A percentile compares a stretch with the other conserved stretches of the same genome.
Evolutionary conservation across 2,113 vertebrate species (phyloP).

Genomic region (Brienomyrus longianalis): DNA sequence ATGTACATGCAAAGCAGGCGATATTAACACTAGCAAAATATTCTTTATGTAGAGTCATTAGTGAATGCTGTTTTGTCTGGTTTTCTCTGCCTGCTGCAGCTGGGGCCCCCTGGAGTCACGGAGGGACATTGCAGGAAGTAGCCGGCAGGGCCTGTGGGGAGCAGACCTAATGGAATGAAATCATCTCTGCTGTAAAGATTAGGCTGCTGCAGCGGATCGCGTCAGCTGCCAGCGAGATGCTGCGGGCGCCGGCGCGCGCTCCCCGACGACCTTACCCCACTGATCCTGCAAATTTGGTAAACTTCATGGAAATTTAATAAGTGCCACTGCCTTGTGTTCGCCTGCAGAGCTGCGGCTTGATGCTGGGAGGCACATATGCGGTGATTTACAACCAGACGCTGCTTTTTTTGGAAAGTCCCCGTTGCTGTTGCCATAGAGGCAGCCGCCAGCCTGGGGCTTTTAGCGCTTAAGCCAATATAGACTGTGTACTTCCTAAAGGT

Average conservation of each 20-base stretch:
- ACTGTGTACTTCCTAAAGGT: constrained; percentile 39
- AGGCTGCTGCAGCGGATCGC: constrained; percentile 45
- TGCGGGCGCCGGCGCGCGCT: constrained; percentile 38
- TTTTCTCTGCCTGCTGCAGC: constrained; percentile 60
- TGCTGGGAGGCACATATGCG: constrained; percentile 45
- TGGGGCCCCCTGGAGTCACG: constrained; percentile 44
- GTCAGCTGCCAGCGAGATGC: constrained; percentile 51
- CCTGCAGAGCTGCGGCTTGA: constrained; percentile 45
- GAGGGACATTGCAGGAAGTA: constrained; percentile 39
- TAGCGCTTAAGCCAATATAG: constrained; percentile 37
- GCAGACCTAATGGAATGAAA: constrained; percentile 73
- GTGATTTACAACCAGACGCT: constrained; percentile 46
- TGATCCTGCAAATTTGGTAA: constrained; percentile 54
- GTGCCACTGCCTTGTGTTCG: constrained; percentile 43
- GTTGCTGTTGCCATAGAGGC: constrained; percentile 33
- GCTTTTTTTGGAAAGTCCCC: constrained; percentile 34
- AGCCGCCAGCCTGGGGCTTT: constrained; percentile 38
- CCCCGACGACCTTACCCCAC: constrained; percentile 42
- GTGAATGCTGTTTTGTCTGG: constrained; percentile 14
- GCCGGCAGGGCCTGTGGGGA: constrained; percentile 56
- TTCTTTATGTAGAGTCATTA: not conserved
- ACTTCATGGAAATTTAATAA: constrained; percentile 56
- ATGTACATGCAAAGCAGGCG: not conserved
- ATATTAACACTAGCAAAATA: not conserved
- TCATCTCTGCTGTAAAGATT: constrained; percentile 72